These are phyloP conservation scores for Cyclargus thomasi DNA, from an alignment of 1,140 invertebrate species.

Conservation along the genomic window DNA sequence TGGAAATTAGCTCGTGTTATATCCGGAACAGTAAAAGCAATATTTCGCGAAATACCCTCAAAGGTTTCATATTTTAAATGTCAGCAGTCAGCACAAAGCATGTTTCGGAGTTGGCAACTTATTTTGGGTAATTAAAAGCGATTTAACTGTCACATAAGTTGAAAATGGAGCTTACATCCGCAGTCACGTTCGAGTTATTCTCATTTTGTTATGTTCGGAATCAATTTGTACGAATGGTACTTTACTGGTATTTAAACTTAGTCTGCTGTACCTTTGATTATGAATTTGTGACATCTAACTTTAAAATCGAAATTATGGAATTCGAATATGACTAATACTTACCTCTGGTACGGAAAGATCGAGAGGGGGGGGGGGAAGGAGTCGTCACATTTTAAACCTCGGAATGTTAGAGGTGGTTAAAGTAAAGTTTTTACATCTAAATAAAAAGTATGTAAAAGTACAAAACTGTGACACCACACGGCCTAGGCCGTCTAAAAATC, in stretches of 20 bases:
- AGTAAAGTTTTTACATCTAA: too few species aligned
- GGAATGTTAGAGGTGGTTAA: too few species aligned
- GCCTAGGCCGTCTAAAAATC: too few species aligned
- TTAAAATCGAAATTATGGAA: too few species aligned
- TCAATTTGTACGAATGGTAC: neutral
- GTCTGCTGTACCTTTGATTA: too few species aligned
- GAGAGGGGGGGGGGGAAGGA: too few species aligned
- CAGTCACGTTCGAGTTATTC: neutral
- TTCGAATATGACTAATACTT: too few species aligned
- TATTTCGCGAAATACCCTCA: neutral
- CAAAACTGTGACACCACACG: too few species aligned
- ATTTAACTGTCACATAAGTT: conserved; percentile 10
- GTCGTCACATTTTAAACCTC: too few species aligned
- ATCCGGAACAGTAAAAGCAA: neutral
- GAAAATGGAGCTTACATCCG: neutral
- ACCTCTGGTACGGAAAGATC: too few species aligned
- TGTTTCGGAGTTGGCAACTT: conserved; percentile 10
- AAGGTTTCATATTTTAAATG: neutral
- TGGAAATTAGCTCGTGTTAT: neutral
- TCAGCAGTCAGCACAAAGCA: conserved; percentile 2
- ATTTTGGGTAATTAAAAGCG: conserved; percentile 11
- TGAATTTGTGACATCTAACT: too few species aligned
- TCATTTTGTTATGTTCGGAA: neutral
- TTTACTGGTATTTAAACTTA: neutral
- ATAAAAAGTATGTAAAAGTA: too few species aligned